Evolutionary conservation across 2,797 vertebrate species (phyloP), one percentile per base, ranked within the genome.

Genomic region (Eulemur rubriventer): DNA sequence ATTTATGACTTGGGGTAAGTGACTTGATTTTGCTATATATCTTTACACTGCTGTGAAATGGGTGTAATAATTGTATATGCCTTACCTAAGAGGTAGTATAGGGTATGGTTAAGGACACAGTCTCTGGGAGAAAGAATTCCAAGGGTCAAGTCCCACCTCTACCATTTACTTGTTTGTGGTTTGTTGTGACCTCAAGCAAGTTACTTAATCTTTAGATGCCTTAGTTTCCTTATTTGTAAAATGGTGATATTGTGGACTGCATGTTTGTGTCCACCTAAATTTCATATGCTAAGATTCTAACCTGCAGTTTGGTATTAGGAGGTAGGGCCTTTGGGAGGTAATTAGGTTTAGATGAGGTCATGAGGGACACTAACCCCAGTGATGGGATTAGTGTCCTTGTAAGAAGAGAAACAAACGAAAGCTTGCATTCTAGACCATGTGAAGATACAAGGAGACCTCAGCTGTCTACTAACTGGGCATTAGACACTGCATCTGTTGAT

Each of bases 21-120:
- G 18, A 59, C 17, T 87, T 59, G 48, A 88, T 85, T 95, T 96
- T 95, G 43, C 38, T 79, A 22, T 35, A 80, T 24, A 82, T 82
- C 12, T 73, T 67, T 88, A 82, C 14, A 43, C n/a, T 57, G 43
- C 63, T 94, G 10, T 94, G 78, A 67, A 81, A 55, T 89, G 22
- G 30, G 18, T 69, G 28, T 72, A 89, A 79, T 30, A 4, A 81
- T 55, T 78, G 28, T 16, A 26, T 57, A 73, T 76, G 33, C 7
- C 33, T 67, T 78, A 88, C 57, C 33, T 75, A 75, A 94, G 28
- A 55, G 41, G 30, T 48, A 78, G 20, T 55, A 30, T 59, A 38
- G 17, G 24, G 28, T 84, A 70, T 63, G 57, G 30, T n/a, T 55
- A 72, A 94, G 85, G 94, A 55, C 30, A 65, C 1, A 16, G 26